These are phyloP conservation scores for Hypotaenidia philippensis DNA, from an alignment of 2,797 vertebrate genomes.

Conservation along the genomic window DNA sequence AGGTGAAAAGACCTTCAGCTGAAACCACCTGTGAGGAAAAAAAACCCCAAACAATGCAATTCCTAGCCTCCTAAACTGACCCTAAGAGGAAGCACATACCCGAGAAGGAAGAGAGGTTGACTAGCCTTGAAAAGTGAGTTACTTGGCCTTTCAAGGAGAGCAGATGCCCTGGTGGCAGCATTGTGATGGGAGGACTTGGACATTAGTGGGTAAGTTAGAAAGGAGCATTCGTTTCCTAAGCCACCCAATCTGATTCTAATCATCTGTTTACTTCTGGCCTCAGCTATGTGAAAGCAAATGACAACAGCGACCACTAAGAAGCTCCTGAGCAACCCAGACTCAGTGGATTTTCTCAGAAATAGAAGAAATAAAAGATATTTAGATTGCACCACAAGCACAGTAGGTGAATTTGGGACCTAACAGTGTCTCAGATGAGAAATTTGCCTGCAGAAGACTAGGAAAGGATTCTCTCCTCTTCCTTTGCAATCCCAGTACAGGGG, in stretches of 20 bases:
- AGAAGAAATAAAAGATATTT: background rate
- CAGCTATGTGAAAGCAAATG: background rate
- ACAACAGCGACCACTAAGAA: background rate
- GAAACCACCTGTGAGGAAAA: background rate
- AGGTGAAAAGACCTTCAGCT: background rate
- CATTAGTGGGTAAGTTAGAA: background rate
- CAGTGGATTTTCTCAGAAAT: background rate
- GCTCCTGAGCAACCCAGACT: background rate
- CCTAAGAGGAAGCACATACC: background rate
- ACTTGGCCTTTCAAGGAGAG: background rate
- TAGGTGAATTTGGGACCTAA: background rate
- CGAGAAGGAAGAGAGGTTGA: background rate
- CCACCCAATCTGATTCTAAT: background rate
- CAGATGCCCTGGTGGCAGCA: background rate
- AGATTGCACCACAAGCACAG: background rate
- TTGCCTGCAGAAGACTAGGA: background rate
- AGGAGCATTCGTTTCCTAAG: background rate
- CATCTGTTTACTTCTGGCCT: background rate
- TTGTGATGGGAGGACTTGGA: background rate
- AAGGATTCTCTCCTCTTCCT: background rate
- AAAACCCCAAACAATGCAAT: background rate
- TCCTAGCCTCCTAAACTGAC: background rate
- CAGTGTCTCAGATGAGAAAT: background rate
- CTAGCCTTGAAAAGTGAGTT: background rate
- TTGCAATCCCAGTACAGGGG: background rate